Conservation (phyloP, 2,888 invertebrate species). For the Aelia acuminata region DNA sequence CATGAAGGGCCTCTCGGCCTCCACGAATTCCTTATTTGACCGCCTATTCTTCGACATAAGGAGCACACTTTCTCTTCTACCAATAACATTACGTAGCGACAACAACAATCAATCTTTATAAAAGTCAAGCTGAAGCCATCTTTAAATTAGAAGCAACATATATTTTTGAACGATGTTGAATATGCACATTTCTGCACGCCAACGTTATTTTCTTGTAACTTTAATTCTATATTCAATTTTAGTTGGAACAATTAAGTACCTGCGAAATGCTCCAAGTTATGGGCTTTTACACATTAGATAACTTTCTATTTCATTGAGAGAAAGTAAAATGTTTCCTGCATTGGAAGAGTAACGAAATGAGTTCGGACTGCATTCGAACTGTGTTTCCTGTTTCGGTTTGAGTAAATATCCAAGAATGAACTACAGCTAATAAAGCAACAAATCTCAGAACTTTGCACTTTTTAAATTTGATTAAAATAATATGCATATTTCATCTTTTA, state of each 20-base stretch:
- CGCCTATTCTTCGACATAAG: background rate
- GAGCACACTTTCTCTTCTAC: background rate
- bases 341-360: background rate
- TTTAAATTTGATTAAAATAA: too few relatives aligned
- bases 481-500: too few relatives aligned
- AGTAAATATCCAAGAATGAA: too few relatives aligned
- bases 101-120: background rate
- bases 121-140: background rate
- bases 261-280: background rate
- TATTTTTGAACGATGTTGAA: too few relatives aligned
- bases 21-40: background rate
- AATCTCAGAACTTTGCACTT: too few relatives aligned
- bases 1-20: background rate
- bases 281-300: background rate
- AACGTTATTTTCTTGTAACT: background rate
- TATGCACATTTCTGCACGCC: too few relatives aligned
- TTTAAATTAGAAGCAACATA: background rate
- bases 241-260: background rate
- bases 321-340: slow-evolving; percentile 7
- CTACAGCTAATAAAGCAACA: too few relatives aligned
- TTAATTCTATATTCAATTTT: background rate
- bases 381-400: too few relatives aligned
- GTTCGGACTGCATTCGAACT: background rate
- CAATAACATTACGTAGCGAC: background rate
- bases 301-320: background rate